phyloP scores from a whole-genome alignment of 2,888 invertebrate genomes.

The Macrophya annulata region DNA sequence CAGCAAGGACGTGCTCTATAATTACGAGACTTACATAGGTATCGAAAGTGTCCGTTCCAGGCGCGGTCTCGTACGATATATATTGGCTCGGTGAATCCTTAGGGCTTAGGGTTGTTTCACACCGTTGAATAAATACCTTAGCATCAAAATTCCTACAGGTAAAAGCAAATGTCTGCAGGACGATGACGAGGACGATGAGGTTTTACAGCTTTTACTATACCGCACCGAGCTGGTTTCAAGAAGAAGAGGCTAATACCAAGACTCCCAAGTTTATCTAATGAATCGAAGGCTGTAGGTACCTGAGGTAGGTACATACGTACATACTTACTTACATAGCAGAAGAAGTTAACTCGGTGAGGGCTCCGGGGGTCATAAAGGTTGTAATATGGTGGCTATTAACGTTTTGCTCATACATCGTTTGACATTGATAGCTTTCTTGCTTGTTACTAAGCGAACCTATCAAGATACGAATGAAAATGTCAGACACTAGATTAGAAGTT shows the following conservation, averaged over 20 bases:
- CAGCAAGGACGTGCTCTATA: conserved; percentile 64
- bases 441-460: conserved; percentile 17
- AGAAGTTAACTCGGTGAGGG: conserved; percentile 41
- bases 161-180: background rate
- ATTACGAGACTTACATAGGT: conserved; percentile 63
- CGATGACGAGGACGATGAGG: background rate
- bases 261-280: conserved; percentile 22
- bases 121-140: background rate
- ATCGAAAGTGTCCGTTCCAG: conserved; percentile 66
- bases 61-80: conserved; percentile 24
- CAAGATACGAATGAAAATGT: background rate
- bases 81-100: conserved; percentile 1
- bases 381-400: conserved; percentile 54
- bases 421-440: conserved; percentile 62
- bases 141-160: background rate
- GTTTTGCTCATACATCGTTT: conserved; percentile 58
- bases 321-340: too few relatives aligned
- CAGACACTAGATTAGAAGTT: conserved; percentile 54
- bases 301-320: background rate
- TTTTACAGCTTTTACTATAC: conserved; percentile 6
- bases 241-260: conserved; percentile 8
- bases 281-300: conserved; percentile 23
- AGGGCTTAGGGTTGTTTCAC: background rate
- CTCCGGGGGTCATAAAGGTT: conserved; percentile 39
- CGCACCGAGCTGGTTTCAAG: background rate